Evolutionary conservation across 2,797 vertebrate genomes (phyloP).

Genomic region (Ammospiza maritima): DNA sequence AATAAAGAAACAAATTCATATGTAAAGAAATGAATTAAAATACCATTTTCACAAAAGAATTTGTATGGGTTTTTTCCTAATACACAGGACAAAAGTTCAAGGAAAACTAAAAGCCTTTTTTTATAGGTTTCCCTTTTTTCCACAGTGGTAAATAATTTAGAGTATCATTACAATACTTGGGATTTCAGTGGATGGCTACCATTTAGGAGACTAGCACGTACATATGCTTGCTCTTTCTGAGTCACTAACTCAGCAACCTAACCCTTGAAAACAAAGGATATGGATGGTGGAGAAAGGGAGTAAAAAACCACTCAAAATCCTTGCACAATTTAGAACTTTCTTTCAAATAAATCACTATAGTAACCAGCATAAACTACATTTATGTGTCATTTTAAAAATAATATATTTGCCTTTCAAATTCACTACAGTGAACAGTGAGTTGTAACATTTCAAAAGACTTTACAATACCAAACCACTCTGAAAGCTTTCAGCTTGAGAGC

Average conservation of each 20-base stretch:
- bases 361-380: not conserved
- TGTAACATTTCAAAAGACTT: not conserved
- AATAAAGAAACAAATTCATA: not conserved
- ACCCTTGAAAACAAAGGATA: not conserved
- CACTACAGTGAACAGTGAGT: not conserved
- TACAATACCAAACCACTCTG: not conserved
- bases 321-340: not conserved
- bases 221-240: not conserved
- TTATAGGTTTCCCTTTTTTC: not conserved
- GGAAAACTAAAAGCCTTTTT: not conserved
- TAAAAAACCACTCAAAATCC: not conserved
- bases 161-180: not conserved
- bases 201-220: not conserved
- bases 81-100: not conserved
- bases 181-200: not conserved
- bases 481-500: not conserved
- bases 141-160: not conserved
- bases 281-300: not conserved
- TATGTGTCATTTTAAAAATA: not conserved
- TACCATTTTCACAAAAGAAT: not conserved
- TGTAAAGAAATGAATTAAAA: not conserved
- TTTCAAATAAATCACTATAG: not conserved
- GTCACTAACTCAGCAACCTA: not conserved
- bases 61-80: not conserved
- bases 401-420: not conserved